Evolutionary conservation across 2,113 vertebrate genomes (phyloP), one percentile per base, ranked within the genome.

Genomic region (Steatornis caripensis): DNA sequence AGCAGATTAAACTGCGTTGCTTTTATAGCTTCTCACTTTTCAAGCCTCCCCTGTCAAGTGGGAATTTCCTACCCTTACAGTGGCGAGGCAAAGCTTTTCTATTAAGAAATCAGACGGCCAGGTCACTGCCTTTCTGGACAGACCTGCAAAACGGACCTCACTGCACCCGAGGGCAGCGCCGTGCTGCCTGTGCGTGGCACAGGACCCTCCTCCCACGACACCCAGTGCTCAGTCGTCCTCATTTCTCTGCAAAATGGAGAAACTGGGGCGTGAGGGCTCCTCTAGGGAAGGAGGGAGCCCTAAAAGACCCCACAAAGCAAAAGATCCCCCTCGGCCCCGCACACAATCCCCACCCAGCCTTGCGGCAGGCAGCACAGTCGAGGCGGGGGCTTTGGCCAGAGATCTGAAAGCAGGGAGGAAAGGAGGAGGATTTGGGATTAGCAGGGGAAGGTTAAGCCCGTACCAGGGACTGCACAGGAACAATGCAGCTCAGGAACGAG

Each of bases 141-240:
- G n/a, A 84, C 54, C 48, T 43, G 18, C 32, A 36, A 26, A 61
- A 51, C 0, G 26, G 36, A 82, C 12, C 62, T 23, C 66, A 9
- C 10, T 1, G 1, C 54, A 6, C 10, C 14, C 0, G 1, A 32
- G 4, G 11, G 16, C 74, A 79, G n/a, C 1, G 1, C 17, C 2
- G 6, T 14, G 36, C 8, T 13, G 9, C 41, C 39, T 45, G 10
- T 32, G 60, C 2, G 3, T 13, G 10, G 37, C 41, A 32, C 18
- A 70, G 61, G 64, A 77, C 15, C 6, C 24, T 62, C 26, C 39
- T 85, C 26, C 46, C 8, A 4, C 19, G 39, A n/a, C 36, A 72
- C 9, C 12, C 53, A n/a, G 70, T 10, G 22, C 57, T 23, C 74
- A 18, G 14, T 2, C 15, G 5, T 46, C 55, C 71, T n/a, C 5